Evolutionary conservation across 2,888 invertebrate genomes (phyloP), one percentile per base, ranked within the genome.

Genomic region (Campoletis raptor): DNA sequence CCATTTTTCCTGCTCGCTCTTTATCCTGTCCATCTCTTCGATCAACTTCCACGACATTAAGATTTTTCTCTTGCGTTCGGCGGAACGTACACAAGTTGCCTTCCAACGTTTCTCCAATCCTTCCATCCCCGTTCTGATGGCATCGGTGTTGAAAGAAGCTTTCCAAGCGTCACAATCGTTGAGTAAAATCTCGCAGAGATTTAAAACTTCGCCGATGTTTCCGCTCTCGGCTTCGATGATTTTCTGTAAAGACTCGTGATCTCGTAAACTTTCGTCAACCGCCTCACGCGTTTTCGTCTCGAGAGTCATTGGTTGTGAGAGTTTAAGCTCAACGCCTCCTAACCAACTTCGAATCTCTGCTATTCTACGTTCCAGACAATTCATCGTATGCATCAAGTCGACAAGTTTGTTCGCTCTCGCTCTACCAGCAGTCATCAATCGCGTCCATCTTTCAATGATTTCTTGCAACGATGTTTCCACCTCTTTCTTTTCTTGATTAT

Each of bases 51-150:
- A 97, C 0, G 95, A 95, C 64, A 94, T 94, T 1, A 96, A 93
- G 83, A 97, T 97, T 83, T 96, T 96, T 0, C 96, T 95, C 93
- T 97, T 97, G 2, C 97, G 95, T 81, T 97, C 97, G 8, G 97
- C 96, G 0, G 97, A 97, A 92, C 96, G 95, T 3, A 96, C 96
- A 91, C 97, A 98, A 2, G 97, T 96, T 66, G 96, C 95, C 90
- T 97, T 97, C 98, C 98, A 98, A 87, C 97, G 96, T 92, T 96
- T 96, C 90, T 98, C 97, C 15, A 98, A 95, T 83, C 96, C 96
- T 77, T 97, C 96, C 76, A 96, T 96, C 0, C 97, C 96, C 0
- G 95, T 95, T 42, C 96, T 96, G 15, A 98, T 95, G 77, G 96
- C 96, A 54, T 97, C 96, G 0, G 96, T 96, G 87, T 97, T 96